Percentiles rank a stretch among this genome's conserved stretches.
phyloP scores from a whole-genome alignment of 2,113 vertebrate species.

The Ciconia boyciana region DNA sequence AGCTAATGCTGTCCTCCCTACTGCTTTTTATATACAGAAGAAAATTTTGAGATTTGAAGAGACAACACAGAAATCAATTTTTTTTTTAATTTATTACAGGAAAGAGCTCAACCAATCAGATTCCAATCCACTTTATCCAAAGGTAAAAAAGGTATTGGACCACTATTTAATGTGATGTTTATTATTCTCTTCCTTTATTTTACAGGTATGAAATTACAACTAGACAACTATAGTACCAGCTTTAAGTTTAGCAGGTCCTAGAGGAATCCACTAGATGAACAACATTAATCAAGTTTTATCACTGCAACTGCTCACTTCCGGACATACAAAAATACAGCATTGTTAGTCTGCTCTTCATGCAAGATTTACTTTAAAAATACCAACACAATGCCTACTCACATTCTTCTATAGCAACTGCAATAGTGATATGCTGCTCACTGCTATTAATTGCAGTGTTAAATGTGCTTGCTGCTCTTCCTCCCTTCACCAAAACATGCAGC shows the following conservation, averaged over 20 bases:
- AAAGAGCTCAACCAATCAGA: background rate
- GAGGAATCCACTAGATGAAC: background rate
- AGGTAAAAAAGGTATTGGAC: background rate
- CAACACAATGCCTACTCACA: conserved; percentile 51
- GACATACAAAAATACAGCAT: background rate
- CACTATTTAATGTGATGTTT: background rate
- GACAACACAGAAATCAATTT: background rate
- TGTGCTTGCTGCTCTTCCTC: background rate
- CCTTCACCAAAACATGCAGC: background rate
- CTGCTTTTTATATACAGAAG: background rate
- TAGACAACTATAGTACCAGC: background rate
- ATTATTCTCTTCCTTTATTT: background rate
- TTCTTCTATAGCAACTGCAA: conserved; percentile 43
- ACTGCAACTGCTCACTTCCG: background rate
- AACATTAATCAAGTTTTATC: conserved; percentile 1
- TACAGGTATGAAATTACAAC: background rate
- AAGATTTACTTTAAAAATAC: conserved; percentile 68
- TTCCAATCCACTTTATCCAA: background rate
- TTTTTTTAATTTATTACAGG: background rate
- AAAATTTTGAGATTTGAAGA: background rate
- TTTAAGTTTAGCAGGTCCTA: background rate
- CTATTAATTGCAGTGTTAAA: background rate
- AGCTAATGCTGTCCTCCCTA: background rate
- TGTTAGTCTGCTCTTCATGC: conserved; percentile 4
- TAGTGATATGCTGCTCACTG: background rate